Percentiles rank a stretch among this genome's conserved stretches.
Conservation (phyloP, 2,888 invertebrate species). For the Aleiodes leptofemur region DNA sequence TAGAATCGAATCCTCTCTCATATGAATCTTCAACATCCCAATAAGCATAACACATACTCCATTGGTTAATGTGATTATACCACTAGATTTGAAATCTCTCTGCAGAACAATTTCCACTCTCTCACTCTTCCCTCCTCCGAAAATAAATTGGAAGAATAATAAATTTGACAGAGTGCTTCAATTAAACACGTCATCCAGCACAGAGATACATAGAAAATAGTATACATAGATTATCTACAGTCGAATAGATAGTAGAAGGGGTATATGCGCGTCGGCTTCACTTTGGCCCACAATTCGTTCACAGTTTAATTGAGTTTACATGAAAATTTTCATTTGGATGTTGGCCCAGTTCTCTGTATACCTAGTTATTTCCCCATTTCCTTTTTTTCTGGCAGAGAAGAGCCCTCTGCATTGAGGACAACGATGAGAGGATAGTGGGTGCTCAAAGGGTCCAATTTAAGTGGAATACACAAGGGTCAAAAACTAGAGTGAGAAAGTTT, state of each 20-base stretch:
- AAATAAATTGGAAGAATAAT: too few relatives aligned
- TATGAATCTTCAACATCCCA: too few relatives aligned
- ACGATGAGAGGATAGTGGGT: background rate
- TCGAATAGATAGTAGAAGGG: background rate
- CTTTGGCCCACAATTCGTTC: conserved; percentile 23
- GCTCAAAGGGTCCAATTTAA: conserved; percentile 10
- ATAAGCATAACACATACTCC: too few relatives aligned
- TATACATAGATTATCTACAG: background rate
- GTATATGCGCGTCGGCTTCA: background rate
- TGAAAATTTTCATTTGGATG: conserved; percentile 5
- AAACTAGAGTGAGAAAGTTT: conserved; percentile 9
- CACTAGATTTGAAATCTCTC: too few relatives aligned
- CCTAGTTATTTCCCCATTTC: background rate
- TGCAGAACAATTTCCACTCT: too few relatives aligned
- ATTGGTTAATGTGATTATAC: too few relatives aligned
- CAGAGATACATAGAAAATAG: background rate
- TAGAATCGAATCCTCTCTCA: too few relatives aligned
- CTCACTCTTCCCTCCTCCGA: too few relatives aligned
- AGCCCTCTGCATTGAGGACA: background rate
- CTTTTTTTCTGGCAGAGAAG: background rate
- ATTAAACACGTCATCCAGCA: too few relatives aligned
- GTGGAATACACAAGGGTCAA: background rate
- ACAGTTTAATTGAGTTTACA: conserved; percentile 27
- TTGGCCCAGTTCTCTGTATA: background rate
- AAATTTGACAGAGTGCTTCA: too few relatives aligned